These are phyloP conservation scores for Pollenia labialis DNA, from an alignment of 2,888 invertebrate species.

Conservation along the genomic window DNA sequence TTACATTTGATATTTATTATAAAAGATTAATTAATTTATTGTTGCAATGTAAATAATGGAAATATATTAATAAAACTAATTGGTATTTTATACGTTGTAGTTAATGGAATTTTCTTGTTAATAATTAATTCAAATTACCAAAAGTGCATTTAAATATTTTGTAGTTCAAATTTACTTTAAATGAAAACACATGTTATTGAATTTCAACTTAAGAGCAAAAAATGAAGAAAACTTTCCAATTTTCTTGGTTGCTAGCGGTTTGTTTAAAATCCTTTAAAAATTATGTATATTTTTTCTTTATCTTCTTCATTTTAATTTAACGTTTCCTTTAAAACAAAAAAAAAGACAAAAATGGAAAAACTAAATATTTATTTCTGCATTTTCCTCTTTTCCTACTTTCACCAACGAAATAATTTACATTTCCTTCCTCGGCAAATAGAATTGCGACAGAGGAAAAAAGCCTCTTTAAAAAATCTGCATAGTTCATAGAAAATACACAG, in stretches of 20 bases:
- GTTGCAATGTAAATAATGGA: neutral
- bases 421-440: constrained; percentile 52
- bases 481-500: constrained; percentile 4
- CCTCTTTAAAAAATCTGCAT: constrained; percentile 44
- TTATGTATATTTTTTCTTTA: constrained; percentile 31
- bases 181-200: no score
- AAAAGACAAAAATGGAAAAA: neutral
- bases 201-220: no score
- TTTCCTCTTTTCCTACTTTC: constrained; percentile 10
- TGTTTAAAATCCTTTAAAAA: neutral
- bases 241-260: neutral
- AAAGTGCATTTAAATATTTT: no score
- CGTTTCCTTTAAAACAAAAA: constrained; percentile 45
- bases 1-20: neutral
- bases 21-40: constrained; percentile 23
- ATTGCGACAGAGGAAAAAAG: constrained; percentile 19
- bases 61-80: constrained; percentile 11
- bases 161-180: no score
- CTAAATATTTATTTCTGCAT: constrained; percentile 47
- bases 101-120: no score
- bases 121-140: no score
- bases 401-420: constrained; percentile 54
- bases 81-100: neutral
- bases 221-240: no score
- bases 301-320: constrained; percentile 37